Conservation (phyloP, 2,797 vertebrate species). For the Cossypha dichroa region DNA sequence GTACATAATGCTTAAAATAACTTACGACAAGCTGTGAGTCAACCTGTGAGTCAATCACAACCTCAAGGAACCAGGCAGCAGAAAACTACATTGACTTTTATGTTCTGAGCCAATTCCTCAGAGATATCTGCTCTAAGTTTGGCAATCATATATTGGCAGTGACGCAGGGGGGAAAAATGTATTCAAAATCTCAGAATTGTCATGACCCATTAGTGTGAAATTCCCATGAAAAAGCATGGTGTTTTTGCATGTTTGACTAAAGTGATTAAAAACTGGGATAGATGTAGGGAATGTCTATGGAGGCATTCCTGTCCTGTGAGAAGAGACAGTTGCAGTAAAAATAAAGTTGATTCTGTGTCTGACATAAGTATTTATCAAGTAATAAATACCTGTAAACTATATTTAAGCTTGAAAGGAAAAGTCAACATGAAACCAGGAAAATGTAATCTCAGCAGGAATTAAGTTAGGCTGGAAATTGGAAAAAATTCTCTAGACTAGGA, state of each 20-base stretch:
- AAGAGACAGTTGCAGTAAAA: neutral
- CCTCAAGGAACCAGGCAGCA: neutral
- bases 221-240: neutral
- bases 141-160: neutral
- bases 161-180: rapidly evolving
- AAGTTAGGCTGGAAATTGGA: neutral
- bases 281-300: neutral
- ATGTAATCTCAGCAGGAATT: neutral
- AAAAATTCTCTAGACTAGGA: neutral
- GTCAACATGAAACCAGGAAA: neutral
- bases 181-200: neutral
- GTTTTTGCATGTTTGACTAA: neutral
- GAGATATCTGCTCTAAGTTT: neutral
- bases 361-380: neutral
- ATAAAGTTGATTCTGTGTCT: neutral
- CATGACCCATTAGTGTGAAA: neutral
- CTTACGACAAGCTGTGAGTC: neutral
- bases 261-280: neutral
- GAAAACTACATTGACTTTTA: neutral
- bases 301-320: neutral
- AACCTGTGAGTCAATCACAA: neutral
- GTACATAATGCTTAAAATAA: neutral
- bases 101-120: neutral
- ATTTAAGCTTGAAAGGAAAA: neutral
- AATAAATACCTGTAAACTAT: neutral